These are phyloP conservation scores for Callopanchax toddi DNA, from an alignment of 2,113 vertebrate species.

Conservation along the genomic window DNA sequence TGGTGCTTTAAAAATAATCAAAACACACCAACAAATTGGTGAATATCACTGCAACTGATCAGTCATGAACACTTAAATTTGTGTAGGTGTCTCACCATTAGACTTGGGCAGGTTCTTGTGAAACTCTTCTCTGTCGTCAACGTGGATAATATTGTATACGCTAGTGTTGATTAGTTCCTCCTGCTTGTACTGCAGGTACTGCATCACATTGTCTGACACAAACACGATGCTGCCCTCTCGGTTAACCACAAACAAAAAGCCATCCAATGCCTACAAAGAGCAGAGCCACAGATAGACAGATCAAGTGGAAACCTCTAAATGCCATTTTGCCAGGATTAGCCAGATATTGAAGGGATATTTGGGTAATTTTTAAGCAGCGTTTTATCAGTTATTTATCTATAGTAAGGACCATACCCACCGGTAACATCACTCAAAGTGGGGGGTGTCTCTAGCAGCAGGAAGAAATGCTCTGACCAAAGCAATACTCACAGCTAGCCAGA, in stretches of 20 bases:
- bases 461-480: no score
- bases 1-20: conserved; percentile 66
- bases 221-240: conserved; percentile 97
- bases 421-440: no score
- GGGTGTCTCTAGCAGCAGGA: no score
- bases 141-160: conserved; percentile 94
- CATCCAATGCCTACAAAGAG: conserved; percentile 88
- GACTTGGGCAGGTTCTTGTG: conserved; percentile 96
- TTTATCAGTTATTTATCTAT: no score
- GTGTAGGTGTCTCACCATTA: conserved; percentile 79
- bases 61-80: background rate
- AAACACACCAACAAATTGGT: background rate
- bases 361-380: no score
- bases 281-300: background rate
- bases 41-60: background rate
- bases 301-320: background rate
- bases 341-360: no score
- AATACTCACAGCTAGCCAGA: no score
- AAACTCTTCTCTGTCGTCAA: conserved; percentile 94
- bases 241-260: conserved; percentile 98
- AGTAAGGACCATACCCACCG: no score
- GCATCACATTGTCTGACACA: conserved; percentile 98
- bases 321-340: no score
- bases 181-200: conserved; percentile 97
- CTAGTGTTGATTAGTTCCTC: conserved; percentile 97